phyloP scores from a whole-genome alignment of 2,888 invertebrate genomes.

The Mythimna pallens region DNA sequence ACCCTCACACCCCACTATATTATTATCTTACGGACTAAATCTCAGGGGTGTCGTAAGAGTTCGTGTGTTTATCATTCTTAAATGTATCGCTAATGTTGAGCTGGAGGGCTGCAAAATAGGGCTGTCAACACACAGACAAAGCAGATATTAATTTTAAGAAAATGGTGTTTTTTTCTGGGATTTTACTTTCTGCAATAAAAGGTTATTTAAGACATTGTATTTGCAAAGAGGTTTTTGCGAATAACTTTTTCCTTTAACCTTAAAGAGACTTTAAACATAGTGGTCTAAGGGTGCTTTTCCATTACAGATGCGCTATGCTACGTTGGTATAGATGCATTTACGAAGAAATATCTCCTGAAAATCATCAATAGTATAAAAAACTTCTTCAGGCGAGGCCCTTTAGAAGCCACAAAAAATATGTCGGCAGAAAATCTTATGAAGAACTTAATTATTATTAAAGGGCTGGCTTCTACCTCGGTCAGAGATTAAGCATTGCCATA shows the following conservation, averaged over 20 bases:
- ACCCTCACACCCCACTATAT: constrained; percentile 13
- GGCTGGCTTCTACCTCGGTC: no score
- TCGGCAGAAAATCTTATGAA: no score
- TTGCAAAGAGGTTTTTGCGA: neutral
- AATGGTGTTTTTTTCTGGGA: neutral
- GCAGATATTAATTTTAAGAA: neutral
- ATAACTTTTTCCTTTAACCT: neutral
- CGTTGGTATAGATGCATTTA: no score
- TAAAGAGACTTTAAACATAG: no score
- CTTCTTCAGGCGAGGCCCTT: no score
- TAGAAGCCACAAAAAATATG: no score
- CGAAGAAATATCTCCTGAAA: no score
- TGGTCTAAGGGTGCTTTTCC: no score
- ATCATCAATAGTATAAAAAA: no score
- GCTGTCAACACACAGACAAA: constrained; percentile 7
- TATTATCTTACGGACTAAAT: constrained; percentile 15
- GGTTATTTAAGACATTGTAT: neutral
- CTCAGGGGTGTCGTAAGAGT: constrained; percentile 26
- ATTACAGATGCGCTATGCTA: no score
- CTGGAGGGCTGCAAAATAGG: constrained; percentile 6
- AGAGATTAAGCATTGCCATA: no score
- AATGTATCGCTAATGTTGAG: constrained; percentile 30
- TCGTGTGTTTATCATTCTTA: constrained; percentile 33
- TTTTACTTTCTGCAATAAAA: neutral
- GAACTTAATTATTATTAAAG: no score